Base-by-base conservation (phyloP, 92 coral and sea anemone genomes). In the Palythoa caribaeorum region DNA sequence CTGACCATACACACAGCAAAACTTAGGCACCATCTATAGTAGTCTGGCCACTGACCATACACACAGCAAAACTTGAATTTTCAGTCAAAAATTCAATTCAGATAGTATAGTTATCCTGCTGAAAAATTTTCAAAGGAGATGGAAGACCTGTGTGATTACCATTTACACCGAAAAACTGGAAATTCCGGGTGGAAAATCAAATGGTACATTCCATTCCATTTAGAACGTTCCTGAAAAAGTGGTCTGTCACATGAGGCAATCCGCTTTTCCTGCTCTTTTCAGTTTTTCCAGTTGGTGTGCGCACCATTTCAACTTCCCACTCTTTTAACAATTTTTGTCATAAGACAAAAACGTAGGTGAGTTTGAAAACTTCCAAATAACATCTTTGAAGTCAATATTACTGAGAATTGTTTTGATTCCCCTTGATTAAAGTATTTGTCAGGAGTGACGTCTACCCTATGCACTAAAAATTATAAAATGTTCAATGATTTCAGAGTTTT, bases 191-290 rank as follows among this genome's bases (percentile, higher is more conserved):
- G 83, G 83, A 86, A 86, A 73, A 73, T 86, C 0, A 54, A 86
- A 75, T 75, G 89, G 83, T 85, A 72, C 80, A 74, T 36, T 0
- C 83, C 35, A n/a, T 86, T 74, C 89, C 74, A 74, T 75, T 73
- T 57, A 75, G 89, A 74, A 86, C 15, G 5, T 86, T 54, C 68
- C 76, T 47, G 84, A 37, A 77, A 87, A 87, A 60, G 84, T 63
- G 84, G 89, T 65, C 52, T 60, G 84, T 65, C 71, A 69, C 12
- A 10, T 76, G 77, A 63, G 65, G 77, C 53, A 76, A 60, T 87
- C 84, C 89, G 39, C 83, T 38, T 87, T 86, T 86, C 83, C 89
- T 83, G 81, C 81, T 75, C 83, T 75, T 86, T 86, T 86, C 74
- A 53, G 89, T 37, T 75, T 77, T 87, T 16, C 89, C 89, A 70